phyloP scores from a whole-genome alignment of 2,797 vertebrate genomes.

The Meda fulgida region DNA sequence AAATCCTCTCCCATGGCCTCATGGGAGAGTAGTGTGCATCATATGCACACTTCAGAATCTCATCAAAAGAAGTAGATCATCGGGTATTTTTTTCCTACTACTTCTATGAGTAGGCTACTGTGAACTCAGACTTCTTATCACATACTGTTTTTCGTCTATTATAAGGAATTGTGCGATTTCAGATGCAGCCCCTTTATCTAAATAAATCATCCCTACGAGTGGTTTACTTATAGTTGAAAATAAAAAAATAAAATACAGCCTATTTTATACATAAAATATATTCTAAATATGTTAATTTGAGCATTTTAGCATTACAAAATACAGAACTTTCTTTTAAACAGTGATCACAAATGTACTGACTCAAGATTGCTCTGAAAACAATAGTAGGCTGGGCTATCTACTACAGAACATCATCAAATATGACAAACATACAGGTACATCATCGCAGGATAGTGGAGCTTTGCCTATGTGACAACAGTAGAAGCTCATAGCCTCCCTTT shows the following conservation, averaged over 20 bases:
- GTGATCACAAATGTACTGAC: background rate
- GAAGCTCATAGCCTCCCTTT: background rate
- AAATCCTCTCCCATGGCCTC: no score
- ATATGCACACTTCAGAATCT: no score
- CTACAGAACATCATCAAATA: background rate
- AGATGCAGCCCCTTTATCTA: no score
- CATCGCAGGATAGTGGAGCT: conserved; percentile 37
- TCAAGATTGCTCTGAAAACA: background rate
- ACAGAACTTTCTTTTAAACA: background rate
- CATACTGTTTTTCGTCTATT: no score
- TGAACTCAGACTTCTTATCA: no score
- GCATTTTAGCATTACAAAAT: background rate
- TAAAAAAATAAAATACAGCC: background rate
- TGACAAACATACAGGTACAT: background rate
- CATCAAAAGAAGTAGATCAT: no score
- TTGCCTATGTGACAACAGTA: conserved; percentile 17
- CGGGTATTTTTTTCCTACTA: no score
- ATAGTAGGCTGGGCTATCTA: background rate
- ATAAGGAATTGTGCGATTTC: no score
- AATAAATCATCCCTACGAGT: no score
- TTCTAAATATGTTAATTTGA: background rate
- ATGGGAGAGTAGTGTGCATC: no score
- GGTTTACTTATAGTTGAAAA: no score
- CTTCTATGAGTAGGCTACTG: no score
- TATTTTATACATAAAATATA: background rate